Evolutionary conservation across 1,140 invertebrate species (phyloP), one percentile per base, ranked within the genome.

Genomic region (Ridgeia piscesae): DNA sequence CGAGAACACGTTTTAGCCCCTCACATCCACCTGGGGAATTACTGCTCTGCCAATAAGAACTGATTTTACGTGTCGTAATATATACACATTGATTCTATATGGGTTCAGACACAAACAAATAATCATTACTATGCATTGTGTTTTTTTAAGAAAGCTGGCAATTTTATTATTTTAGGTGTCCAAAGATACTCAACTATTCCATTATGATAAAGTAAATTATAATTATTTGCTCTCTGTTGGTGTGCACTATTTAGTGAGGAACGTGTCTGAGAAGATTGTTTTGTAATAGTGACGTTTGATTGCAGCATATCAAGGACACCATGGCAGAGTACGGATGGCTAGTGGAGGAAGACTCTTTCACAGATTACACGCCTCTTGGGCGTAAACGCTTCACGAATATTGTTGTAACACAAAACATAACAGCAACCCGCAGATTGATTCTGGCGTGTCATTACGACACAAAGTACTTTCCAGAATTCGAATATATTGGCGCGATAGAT

Each of bases 401-500:
- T 42, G 42, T 93, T 35, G 93, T 90, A 35, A 92, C 92, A 34
- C 89, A 48, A 35, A 91, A 93, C 58, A 92, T 42, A 11, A 33
- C 31, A n/a, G 89, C 93, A 0, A 17, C 31, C 17, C 33, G 91
- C 21, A 33, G 31, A 33, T 91, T 92, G 21, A 34, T 89, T 17
- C 77, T 93, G 0, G 98, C 99, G 6, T 99, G 99, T 94, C 99
- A 99, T 96, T 99, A 98, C 95, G 99, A 99, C 95, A 99, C 98
- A 27, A 99, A 99, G 96, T 98, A 98, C 94, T 97, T 97, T 91
- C 96, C 97, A 93, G 42, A 92, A 14, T 94, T 94, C 93, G 96
- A 97, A 14, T 99, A 99, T 96, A 96, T 99, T 92, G 99, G 98
- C 94, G 99, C 99, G 1, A 99, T 97, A 0, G 99, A 99, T 95